These are phyloP conservation scores for Vicugna pacos DNA, from an alignment of 2,113 vertebrate genomes.

Conservation along the genomic window DNA sequence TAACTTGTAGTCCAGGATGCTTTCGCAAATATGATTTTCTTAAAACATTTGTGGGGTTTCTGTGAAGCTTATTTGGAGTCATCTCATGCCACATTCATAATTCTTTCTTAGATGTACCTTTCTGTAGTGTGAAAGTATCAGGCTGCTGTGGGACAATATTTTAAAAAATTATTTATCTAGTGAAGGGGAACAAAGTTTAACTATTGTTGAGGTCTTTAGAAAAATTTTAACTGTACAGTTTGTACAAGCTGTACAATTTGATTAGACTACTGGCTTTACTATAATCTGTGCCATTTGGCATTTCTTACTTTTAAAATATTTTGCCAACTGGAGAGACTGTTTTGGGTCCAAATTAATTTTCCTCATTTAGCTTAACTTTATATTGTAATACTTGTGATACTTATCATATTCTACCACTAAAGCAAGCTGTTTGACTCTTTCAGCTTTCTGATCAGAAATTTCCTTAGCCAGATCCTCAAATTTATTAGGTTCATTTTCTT, in stretches of 20 bases:
- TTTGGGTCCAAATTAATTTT: not conserved
- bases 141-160: not conserved
- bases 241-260: not conserved
- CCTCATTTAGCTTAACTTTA: not conserved
- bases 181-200: not conserved
- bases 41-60: not conserved
- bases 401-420: not conserved
- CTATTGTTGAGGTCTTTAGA: not conserved
- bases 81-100: not conserved
- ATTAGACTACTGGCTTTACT: not conserved
- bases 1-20: not conserved
- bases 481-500: not conserved
- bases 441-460: not conserved
- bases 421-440: not conserved
- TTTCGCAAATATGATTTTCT: not conserved
- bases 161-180: not conserved
- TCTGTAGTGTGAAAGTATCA: not conserved
- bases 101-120: not conserved
- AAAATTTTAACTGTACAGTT: not conserved
- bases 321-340: not conserved
- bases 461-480: not conserved
- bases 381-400: not conserved
- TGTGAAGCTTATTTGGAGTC: not conserved
- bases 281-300: not conserved
- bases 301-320: conserved; percentile 14